These are phyloP conservation scores for Danaus chrysippus DNA, from an alignment of 2,888 invertebrate species.

Conservation along the genomic window DNA sequence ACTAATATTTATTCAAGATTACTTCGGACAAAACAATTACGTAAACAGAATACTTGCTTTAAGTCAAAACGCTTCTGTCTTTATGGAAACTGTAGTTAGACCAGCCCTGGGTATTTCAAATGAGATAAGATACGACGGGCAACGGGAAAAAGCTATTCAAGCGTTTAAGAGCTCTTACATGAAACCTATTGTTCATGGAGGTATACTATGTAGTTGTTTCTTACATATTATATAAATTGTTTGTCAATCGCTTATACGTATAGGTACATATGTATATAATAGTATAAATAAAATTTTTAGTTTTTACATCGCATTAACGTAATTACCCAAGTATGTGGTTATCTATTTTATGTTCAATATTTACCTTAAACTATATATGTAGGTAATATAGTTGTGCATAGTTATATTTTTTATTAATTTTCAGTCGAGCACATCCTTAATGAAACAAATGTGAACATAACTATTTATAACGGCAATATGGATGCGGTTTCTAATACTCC, in stretches of 20 bases:
- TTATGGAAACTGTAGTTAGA: constrained; percentile 86
- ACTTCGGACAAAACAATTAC: constrained; percentile 48
- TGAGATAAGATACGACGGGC: constrained; percentile 80
- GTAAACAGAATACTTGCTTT: constrained; percentile 37
- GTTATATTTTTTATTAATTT: constrained; percentile 42
- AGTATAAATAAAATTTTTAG: no score
- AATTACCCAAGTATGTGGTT: no score
- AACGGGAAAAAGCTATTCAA: constrained; percentile 75
- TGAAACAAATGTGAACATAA: constrained; percentile 80
- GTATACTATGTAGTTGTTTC: constrained; percentile 55
- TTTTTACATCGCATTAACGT: no score
- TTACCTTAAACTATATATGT: no score
- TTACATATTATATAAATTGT: no score
- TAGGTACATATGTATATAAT: no score
- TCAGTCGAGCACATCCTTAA: constrained; percentile 83
- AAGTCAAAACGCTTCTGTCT: constrained; percentile 48
- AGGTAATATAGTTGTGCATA: no score
- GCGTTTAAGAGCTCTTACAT: constrained; percentile 82
- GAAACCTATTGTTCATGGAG: constrained; percentile 83
- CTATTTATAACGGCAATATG: constrained; percentile 87
- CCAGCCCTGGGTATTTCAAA: constrained; percentile 80
- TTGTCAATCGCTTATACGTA: no score
- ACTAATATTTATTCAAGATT: constrained; percentile 42
- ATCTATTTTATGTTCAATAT: no score
- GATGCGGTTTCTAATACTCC: constrained; percentile 91